These are phyloP conservation scores for Pangasius krempfi DNA, from an alignment of 2,797 vertebrate genomes.

Conservation along the genomic window DNA sequence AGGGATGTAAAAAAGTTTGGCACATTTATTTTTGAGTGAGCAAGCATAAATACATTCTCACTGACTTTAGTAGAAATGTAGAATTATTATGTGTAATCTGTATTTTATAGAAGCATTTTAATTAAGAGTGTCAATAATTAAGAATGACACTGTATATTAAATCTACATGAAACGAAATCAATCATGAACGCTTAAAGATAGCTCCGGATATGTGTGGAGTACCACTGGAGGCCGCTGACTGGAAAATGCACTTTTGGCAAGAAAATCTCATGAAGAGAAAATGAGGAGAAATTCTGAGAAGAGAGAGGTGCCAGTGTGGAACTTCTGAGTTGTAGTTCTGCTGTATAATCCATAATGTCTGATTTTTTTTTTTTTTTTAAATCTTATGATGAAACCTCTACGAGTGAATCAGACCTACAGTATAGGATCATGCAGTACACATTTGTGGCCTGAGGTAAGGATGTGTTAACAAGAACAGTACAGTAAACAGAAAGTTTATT, in stretches of 20 bases:
- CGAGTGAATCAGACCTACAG: background rate
- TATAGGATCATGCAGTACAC: background rate
- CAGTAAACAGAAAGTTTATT: background rate
- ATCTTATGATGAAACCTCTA: background rate
- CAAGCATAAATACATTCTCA: too few species aligned
- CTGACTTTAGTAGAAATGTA: too few species aligned
- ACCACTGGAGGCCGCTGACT: background rate
- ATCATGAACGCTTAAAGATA: background rate
- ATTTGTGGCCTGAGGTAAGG: background rate
- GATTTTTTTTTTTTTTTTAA: background rate
- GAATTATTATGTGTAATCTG: too few species aligned
- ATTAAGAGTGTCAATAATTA: background rate
- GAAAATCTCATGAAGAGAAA: background rate
- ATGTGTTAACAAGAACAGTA: background rate
- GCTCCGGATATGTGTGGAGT: background rate
- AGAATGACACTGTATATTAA: background rate
- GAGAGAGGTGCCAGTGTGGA: background rate
- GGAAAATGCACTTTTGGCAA: background rate
- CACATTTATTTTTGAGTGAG: too few species aligned
- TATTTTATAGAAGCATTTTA: too few species aligned
- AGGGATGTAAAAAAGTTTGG: too few species aligned
- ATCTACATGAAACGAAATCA: background rate
- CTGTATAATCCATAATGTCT: background rate
- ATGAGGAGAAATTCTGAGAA: background rate
- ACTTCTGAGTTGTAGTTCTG: background rate